phyloP scores from a whole-genome alignment of 1,140 invertebrate species.

The Cotesia typhae region DNA sequence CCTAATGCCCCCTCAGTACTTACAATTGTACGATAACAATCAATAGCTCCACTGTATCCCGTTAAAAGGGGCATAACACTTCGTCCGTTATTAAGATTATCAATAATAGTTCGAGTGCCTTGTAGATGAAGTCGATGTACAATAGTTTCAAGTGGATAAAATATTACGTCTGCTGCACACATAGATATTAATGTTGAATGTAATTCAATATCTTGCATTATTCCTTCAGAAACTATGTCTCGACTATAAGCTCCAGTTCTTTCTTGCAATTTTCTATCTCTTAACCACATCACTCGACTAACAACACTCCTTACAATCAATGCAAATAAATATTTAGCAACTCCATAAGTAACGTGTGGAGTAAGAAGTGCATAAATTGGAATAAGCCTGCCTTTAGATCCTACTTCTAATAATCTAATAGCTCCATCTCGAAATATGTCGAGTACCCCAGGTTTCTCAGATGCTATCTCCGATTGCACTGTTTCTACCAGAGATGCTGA shows the following conservation, averaged over 20 bases:
- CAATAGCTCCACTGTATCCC: conserved; percentile 77
- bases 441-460: conserved; percentile 89
- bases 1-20: conserved; percentile 86
- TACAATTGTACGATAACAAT: conserved; percentile 91
- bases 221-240: conserved; percentile 65
- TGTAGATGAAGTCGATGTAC: conserved; percentile 83
- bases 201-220: conserved; percentile 75
- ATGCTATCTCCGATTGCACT: conserved; percentile 95
- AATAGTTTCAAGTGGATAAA: conserved; percentile 93
- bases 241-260: conserved; percentile 71
- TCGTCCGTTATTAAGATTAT: conserved; percentile 90
- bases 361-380: conserved; percentile 88
- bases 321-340: conserved; percentile 78
- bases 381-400: conserved; percentile 82
- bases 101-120: conserved; percentile 97
- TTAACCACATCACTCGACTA: conserved; percentile 68
- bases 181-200: conserved; percentile 77
- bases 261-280: conserved; percentile 65
- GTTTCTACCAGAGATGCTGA: conserved; percentile 94
- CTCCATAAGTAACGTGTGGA: conserved; percentile 81
- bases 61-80: conserved; percentile 81
- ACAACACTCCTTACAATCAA: conserved; percentile 71
- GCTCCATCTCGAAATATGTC: conserved; percentile 92
- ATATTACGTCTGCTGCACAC: conserved; percentile 81
- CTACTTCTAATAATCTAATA: conserved; percentile 82